Evolutionary conservation across 2,888 invertebrate species (phyloP).

Genomic region (Pseudoips prasinana): DNA sequence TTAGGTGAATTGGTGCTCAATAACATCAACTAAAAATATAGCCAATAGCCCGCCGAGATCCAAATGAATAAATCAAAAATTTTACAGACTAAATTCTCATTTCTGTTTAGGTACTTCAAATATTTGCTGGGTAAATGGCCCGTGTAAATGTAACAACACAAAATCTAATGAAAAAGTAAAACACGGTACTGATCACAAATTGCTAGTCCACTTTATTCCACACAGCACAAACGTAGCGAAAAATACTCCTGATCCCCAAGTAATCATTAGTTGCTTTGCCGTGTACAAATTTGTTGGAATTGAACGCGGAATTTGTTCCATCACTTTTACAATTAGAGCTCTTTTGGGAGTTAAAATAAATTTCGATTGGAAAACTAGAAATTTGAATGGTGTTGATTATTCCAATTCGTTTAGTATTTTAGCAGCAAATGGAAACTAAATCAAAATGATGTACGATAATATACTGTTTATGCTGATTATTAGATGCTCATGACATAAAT

Average conservation of each 20-base stretch:
- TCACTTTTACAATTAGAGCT: slow-evolving; percentile 17
- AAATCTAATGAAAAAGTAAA: slow-evolving; percentile 5
- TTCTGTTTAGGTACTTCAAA: no score
- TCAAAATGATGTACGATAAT: no score
- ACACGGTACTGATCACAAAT: slow-evolving; percentile 7
- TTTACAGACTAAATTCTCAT: no score
- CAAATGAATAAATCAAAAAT: no score
- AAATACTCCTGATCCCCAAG: slow-evolving; percentile 7
- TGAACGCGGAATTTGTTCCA: slow-evolving; percentile 16
- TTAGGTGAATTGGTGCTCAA: no score
- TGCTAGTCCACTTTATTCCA: slow-evolving; percentile 2
- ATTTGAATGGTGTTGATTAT: slow-evolving; percentile 7
- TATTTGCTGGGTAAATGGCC: no score
- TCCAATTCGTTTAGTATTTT: not conserved
- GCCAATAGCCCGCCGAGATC: no score
- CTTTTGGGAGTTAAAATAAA: slow-evolving; percentile 19
- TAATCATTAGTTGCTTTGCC: slow-evolving; percentile 15
- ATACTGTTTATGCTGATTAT: no score
- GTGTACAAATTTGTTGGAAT: slow-evolving; percentile 17
- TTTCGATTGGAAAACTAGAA: slow-evolving; percentile 13
- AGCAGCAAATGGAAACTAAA: no score
- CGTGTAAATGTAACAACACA: not conserved
- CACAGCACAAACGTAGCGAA: slow-evolving; percentile 1
- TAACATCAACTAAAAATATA: no score
- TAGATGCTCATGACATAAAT: no score